phyloP scores from a whole-genome alignment of 2,888 invertebrate species.

The Trichogramma dendrolimi region DNA sequence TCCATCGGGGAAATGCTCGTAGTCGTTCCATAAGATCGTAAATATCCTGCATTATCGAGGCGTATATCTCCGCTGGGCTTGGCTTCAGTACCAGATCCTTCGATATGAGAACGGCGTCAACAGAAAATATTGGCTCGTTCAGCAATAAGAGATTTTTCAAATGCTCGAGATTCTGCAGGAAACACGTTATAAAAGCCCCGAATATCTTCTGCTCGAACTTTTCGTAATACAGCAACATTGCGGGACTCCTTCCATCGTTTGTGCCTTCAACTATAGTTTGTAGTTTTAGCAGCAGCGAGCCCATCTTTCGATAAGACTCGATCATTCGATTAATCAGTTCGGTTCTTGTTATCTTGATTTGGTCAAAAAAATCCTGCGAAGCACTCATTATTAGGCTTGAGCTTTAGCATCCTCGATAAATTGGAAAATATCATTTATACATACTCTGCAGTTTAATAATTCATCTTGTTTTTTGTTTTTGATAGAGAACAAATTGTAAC shows the following conservation, averaged over 20 bases:
- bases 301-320: conserved; percentile 72
- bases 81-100: conserved; percentile 77
- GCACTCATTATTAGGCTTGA: not conserved
- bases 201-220: conserved; percentile 81
- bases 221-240: conserved; percentile 74
- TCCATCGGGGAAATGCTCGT: conserved; percentile 79
- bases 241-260: conserved; percentile 68
- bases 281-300: conserved; percentile 78
- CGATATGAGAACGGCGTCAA: conserved; percentile 69
- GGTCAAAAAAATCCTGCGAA: conserved; percentile 43
- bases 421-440: not conserved
- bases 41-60: conserved; percentile 68
- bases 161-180: conserved; percentile 63
- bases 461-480: not conserved
- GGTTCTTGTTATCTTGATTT: conserved; percentile 66
- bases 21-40: conserved; percentile 76
- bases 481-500: conserved; percentile 40
- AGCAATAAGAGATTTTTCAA: conserved; percentile 62
- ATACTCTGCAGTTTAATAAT: conserved; percentile 6
- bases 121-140: conserved; percentile 67
- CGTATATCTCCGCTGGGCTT: conserved; percentile 71
- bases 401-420: not conserved
- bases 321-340: conserved; percentile 66
- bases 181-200: conserved; percentile 58
- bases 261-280: conserved; percentile 79